Evolutionary conservation across 2,113 vertebrate genomes (phyloP), one percentile per base, ranked within the genome.

Genomic region (Odobenus rosmarus): DNA sequence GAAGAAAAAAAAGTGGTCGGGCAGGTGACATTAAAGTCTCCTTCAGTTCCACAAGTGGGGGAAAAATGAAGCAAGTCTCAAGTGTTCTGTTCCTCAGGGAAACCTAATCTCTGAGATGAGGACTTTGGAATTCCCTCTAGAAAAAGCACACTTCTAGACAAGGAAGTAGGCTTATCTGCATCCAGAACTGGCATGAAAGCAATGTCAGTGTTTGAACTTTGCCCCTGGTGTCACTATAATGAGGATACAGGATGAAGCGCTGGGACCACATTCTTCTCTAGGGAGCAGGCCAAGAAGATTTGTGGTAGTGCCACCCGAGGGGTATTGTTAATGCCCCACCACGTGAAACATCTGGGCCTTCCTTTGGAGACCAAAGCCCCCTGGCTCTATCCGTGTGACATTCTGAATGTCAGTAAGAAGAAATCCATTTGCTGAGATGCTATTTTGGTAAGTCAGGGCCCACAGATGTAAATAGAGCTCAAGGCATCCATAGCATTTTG

Each of bases 171-270:
- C 42, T n/a, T 77, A 3, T 81, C 79, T 97, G 71, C 19, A n/a
- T 93, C 42, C 59, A 55, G 96, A 90, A 16, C 59, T 95, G 77
- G 1, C 61, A 84, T 51, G n/a, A 49, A 57, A 62, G 94, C 64
- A 81, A 83, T 89, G 80, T 71, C n/a, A 90, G 74, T 61, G 57
- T 83, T 55, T 82, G 33, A 93, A 67, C 39, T 59, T 79, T 39
- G 1, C n/a, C 84, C 0, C 0, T 59, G 53, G 28, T 64, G 12
- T 76, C 94, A 1, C 42, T 89, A 1, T 76, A 97, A 96, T 92
- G 51, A 92, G 95, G 93, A 72, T 90, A 98, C 96, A 93, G 91
- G 81, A 64, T 67, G 84, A 76, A 33, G 39, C 83, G 69, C 74
- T 94, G 53, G 67, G 71, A n/a, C 39, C 80, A 53, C 88, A 76